phyloP scores from a whole-genome alignment of 2,113 vertebrate genomes.

The Barnardius zonarius region DNA sequence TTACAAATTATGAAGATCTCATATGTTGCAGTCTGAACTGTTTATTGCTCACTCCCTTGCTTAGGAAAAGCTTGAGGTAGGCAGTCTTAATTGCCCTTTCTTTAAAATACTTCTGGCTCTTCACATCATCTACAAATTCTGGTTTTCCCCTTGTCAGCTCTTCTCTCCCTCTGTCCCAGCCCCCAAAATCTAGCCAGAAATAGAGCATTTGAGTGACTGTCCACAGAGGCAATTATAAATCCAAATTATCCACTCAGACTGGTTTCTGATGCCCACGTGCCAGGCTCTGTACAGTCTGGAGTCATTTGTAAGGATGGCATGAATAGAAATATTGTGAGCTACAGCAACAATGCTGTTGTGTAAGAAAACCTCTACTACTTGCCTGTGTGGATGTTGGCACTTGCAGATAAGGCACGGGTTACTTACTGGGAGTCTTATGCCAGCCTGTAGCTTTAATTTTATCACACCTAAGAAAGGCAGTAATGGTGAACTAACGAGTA shows the following conservation, averaged over 20 bases:
- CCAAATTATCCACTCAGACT: background rate
- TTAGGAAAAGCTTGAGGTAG: background rate
- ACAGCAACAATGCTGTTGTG: background rate
- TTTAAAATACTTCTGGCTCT: background rate
- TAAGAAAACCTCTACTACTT: background rate
- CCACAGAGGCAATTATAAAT: background rate
- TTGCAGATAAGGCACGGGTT: background rate
- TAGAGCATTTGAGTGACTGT: background rate
- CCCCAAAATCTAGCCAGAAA: background rate
- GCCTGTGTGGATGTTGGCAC: background rate
- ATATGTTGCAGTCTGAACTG: background rate
- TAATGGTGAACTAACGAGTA: background rate
- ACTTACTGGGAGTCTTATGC: background rate
- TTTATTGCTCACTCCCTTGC: background rate
- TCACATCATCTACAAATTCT: background rate
- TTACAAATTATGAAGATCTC: background rate
- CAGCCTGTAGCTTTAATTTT: constrained; percentile 8
- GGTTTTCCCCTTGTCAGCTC: background rate
- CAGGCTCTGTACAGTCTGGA: background rate
- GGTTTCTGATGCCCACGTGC: background rate
- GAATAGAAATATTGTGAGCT: background rate
- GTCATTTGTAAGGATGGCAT: background rate
- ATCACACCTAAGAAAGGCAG: background rate
- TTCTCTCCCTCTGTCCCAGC: background rate
- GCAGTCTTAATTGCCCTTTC: background rate